These are phyloP conservation scores for Chrysolina haemoptera DNA, from an alignment of 2,888 invertebrate species.

Conservation along the genomic window DNA sequence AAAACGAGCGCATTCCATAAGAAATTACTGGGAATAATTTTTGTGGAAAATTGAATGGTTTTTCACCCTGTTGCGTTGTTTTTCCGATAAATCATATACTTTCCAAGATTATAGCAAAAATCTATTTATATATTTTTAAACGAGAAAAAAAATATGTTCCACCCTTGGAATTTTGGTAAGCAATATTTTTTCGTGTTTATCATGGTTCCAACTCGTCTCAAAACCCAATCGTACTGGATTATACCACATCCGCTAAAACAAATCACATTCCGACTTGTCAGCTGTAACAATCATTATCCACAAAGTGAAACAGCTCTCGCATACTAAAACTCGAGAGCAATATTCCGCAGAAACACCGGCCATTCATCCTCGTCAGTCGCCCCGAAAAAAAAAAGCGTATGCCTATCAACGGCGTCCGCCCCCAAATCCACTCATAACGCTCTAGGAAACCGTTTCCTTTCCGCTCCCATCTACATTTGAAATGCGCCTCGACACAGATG, in stretches of 20 bases:
- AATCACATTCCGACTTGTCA: neutral
- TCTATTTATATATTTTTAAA: no score
- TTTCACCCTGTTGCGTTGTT: no score
- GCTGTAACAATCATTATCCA: conserved; percentile 5
- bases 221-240: no score
- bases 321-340: conserved; percentile 4
- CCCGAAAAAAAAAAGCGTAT: conserved; percentile 29
- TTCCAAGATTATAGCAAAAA: no score
- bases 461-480: conserved; percentile 27
- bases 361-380: conserved; percentile 21
- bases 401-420: conserved; percentile 23
- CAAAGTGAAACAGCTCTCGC: neutral
- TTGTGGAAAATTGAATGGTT: no score
- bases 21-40: no score
- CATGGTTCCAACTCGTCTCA: no score
- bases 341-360: conserved; percentile 16
- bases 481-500: conserved; percentile 33
- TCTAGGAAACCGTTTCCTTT: conserved; percentile 23
- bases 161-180: no score
- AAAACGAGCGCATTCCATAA: no score
- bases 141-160: no score
- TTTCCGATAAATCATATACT: no score
- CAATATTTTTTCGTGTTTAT: no score
- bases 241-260: neutral
- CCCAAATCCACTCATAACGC: conserved; percentile 21